A percentile compares a stretch with the other conserved stretches of the same genome.
These are phyloP conservation scores for Myripristis jacobus DNA, from an alignment of 2,797 vertebrate species.

Conservation along the genomic window DNA sequence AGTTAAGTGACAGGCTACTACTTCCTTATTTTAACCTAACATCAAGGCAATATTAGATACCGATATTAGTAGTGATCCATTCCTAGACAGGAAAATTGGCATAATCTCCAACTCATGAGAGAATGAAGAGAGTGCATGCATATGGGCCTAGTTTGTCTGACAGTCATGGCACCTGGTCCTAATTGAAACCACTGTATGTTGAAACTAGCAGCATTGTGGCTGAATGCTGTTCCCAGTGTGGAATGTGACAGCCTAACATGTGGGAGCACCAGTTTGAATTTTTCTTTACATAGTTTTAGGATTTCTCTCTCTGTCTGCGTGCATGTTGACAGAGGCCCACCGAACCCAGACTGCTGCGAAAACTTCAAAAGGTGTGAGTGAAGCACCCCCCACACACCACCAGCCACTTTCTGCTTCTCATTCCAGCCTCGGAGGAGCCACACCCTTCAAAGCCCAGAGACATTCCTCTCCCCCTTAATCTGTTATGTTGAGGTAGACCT, in stretches of 20 bases:
- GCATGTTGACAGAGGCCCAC: neutral
- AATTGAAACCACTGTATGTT: slow-evolving; percentile 13
- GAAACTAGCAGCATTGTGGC: slow-evolving; percentile 19
- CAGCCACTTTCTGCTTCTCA: slow-evolving; percentile 13
- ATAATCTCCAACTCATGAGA: neutral
- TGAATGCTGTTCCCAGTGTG: neutral
- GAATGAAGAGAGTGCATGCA: neutral
- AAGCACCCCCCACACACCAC: neutral
- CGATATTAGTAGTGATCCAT: neutral
- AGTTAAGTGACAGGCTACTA: too few species aligned
- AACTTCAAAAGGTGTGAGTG: neutral
- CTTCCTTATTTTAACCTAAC: neutral
- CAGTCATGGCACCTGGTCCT: slow-evolving; percentile 18
- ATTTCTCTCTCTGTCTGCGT: neutral
- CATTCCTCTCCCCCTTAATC: slow-evolving; percentile 54
- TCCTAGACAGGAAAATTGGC: neutral
- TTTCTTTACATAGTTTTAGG: neutral
- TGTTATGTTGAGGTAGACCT: slow-evolving; percentile 53
- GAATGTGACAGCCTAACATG: neutral
- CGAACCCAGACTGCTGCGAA: neutral
- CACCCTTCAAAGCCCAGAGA: slow-evolving; percentile 67
- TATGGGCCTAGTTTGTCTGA: neutral
- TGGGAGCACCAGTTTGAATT: neutral
- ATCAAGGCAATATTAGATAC: neutral
- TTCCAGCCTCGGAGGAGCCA: slow-evolving; percentile 46